phyloP scores from a whole-genome alignment of 2,113 vertebrate species.

The Hoplias malabaricus region DNA sequence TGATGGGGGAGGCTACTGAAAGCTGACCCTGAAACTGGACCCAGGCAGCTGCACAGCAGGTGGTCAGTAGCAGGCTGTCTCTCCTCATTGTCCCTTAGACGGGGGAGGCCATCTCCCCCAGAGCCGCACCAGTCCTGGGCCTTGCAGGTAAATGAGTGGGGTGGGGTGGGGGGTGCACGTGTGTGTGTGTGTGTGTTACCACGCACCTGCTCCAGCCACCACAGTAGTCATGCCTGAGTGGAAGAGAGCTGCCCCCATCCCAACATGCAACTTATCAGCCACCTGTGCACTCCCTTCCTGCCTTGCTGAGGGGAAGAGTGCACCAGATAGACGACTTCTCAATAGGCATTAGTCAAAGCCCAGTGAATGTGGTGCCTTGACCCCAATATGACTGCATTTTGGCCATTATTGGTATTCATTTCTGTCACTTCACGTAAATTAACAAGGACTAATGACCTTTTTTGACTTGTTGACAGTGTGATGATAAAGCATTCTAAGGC shows the following conservation, averaged over 20 bases:
- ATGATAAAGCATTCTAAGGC: neutral
- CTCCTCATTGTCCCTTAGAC: constrained; percentile 68
- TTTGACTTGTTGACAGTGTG: neutral
- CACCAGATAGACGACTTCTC: constrained; percentile 22
- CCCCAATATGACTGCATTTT: neutral
- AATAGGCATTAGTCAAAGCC: constrained; percentile 24
- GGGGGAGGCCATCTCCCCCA: constrained; percentile 37
- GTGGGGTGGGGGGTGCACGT: neutral
- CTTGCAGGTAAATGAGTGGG: constrained; percentile 41
- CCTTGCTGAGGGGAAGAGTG: constrained; percentile 18
- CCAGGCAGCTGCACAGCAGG: constrained; percentile 78
- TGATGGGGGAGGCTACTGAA: constrained; percentile 50
- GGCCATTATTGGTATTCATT: neutral
- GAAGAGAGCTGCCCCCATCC: constrained; percentile 32
- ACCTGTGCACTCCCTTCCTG: constrained; percentile 46
- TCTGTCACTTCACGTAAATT: neutral
- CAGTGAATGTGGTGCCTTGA: constrained; percentile 3
- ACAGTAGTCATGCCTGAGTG: constrained; percentile 46
- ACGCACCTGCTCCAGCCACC: constrained; percentile 53
- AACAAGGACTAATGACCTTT: constrained; percentile 11
- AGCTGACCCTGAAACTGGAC: constrained; percentile 72
- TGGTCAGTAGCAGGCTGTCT: constrained; percentile 73
- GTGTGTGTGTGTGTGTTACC: constrained; percentile 13
- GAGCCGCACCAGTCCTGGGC: constrained; percentile 29
- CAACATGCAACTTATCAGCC: constrained; percentile 41